Evolutionary conservation across 2,888 invertebrate species (phyloP), one percentile per base, ranked within the genome.

Genomic region (Plebejus anna): DNA sequence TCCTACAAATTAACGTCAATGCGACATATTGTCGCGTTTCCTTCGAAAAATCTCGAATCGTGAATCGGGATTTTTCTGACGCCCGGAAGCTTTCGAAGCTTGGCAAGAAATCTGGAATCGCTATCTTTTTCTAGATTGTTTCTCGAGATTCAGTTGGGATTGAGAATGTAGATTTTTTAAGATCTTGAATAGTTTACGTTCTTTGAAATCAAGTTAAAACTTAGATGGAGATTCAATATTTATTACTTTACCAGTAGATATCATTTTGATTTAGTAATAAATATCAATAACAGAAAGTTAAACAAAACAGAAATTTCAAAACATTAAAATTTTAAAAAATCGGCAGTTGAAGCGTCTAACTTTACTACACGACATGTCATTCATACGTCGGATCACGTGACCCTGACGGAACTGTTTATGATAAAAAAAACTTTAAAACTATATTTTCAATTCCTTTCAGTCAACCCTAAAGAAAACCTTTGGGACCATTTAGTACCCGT

Each of bases 1-100:
- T 92, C 91, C 91, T 88, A 85, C 86, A 85, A 89, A 90, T 90
- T 90, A 91, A 90, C 87, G 88, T 86, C 84, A 84, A 82, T 80
- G 79, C 78, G 82, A 81, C 82, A 81, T 82, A 81, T 81, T 81
- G 81, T 77, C 22, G 73, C 55, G 42, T 1, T 72, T 72, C 72
- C 51, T 73, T 51, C 16, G 51, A 32, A 51, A 55, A 66, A 66
- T 66, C 66, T 32, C 32, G 66, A 36, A 66, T 59, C 59, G n/a
- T 9, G 61, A 28, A 61, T 61, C 61, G 28, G 61, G 61, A 61
- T 66, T 66, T 66, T 32, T 66, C 66, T 36, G 28, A 32, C 61
- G 28, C n/a, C 61, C 28, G 28, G 28, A 61, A 61, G 61, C 32
- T 66, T 32, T 28, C 22, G 2, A 22, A 66, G 66, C 32, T 66